A percentile compares a stretch with the other conserved stretches of the same genome.
Evolutionary conservation across 2,113 vertebrate species (phyloP).

Genomic region (Petaurus breviceps): DNA sequence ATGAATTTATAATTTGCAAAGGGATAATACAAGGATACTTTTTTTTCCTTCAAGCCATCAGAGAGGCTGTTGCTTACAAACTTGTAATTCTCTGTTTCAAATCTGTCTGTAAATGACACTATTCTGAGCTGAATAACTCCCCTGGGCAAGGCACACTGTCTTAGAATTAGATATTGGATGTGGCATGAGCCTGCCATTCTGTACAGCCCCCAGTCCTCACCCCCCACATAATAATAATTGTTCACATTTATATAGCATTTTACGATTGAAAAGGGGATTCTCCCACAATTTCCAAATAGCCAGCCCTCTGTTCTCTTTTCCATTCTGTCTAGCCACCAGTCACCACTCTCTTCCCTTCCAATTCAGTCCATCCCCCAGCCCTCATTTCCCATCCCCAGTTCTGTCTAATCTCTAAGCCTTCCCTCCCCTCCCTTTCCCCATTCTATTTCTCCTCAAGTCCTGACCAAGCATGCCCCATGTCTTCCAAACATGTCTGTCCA

Average conservation of each 20-base stretch:
- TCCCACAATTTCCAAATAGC: not conserved
- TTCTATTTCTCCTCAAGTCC: not conserved
- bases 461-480: not conserved
- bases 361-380: not conserved
- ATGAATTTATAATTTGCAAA: constrained; percentile 69
- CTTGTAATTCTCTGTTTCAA: constrained; percentile 24
- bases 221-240: not conserved
- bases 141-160: constrained; percentile 48
- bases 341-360: not conserved
- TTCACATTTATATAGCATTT: not conserved
- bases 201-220: not conserved
- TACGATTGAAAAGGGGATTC: not conserved
- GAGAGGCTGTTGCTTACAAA: constrained; percentile 76
- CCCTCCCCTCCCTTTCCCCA: not conserved
- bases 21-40: constrained; percentile 32
- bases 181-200: constrained; percentile 63
- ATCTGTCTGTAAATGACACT: constrained; percentile 59
- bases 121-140: constrained; percentile 63
- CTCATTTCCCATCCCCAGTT: not conserved
- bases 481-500: not conserved
- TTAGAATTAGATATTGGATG: constrained; percentile 72
- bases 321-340: too few species aligned
- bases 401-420: too few species aligned
- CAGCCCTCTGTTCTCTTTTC: not conserved
- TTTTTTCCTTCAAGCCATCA: constrained; percentile 45